Evolutionary conservation across 1,140 invertebrate species (phyloP), one percentile per base, ranked within the genome.

Genomic region (Delia radicum): DNA sequence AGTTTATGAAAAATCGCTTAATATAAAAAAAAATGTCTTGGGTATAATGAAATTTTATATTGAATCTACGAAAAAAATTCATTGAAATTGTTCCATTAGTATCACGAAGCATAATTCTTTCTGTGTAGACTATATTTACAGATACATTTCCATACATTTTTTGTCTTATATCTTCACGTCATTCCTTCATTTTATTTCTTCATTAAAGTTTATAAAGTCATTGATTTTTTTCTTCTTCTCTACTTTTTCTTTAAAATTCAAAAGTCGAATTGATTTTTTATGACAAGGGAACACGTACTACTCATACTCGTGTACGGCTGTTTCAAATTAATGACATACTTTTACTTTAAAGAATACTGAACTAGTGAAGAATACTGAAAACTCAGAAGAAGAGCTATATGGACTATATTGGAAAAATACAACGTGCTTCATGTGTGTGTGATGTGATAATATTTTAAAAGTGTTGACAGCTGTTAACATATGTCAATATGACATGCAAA

Each of bases 391-490:
- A 5, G 28, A 27, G n/a, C n/a, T n/a, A n/a, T n/a, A n/a, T n/a
- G n/a, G n/a, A n/a, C n/a, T n/a, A n/a, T n/a, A 18, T 4, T 28
- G 62, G 10, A 29, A 15, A 31, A 29, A 5, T 24, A 12, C 15
- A n/a, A 13, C 5, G 63, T n/a, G n/a, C n/a, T n/a, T n/a, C 7
- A 15, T 18, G 27, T 31, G 18, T 63, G n/a, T 31, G n/a, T 33
- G 29, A 33, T 8, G 65, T 69, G 29, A 69, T 37, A 31, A 37
- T 69, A 33, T 33, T 69, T 69, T 33, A n/a, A 69, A 33, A 37
- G 65, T 69, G 65, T 69, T 69, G 65, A 69, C 65, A 69, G 65
- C 65, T 69, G 65, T 24, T 69, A 69, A 69, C 65, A 69, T n/a
- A 69, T 69, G 65, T 69, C 65, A 69, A 69, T 33, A 33, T 69